Percentiles rank a stretch among this genome's conserved stretches.
phyloP scores from a whole-genome alignment of 2,888 invertebrate species.

The Lithodes maja region DNA sequence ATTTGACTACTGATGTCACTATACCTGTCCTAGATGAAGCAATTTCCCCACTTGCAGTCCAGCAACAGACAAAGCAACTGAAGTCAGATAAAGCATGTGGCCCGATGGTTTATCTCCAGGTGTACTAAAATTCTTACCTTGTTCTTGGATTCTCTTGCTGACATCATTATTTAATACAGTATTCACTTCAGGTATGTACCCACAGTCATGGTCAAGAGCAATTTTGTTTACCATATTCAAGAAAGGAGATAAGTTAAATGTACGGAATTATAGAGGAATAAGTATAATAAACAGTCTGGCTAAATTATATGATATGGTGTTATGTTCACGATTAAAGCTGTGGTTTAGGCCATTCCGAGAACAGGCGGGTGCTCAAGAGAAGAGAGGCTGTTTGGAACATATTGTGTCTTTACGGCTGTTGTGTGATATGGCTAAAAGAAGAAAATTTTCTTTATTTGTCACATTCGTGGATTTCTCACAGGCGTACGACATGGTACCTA shows the following conservation, averaged over 20 bases:
- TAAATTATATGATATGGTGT: too few species aligned
- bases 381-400: too few species aligned
- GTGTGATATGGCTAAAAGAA: too few species aligned
- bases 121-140: constrained; percentile 9
- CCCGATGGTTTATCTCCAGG: constrained; percentile 8
- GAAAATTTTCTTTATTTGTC: too few species aligned
- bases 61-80: not conserved
- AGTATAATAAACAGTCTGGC: too few species aligned
- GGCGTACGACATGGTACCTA: too few species aligned
- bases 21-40: constrained; percentile 17
- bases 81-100: constrained; percentile 26
- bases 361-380: too few species aligned
- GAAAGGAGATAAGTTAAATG: not conserved
- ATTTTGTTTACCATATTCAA: constrained; percentile 8
- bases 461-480: too few species aligned
- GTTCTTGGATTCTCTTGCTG: not conserved
- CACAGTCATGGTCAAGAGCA: not conserved
- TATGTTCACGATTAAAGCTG: too few species aligned
- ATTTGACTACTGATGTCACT: not conserved
- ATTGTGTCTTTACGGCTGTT: too few species aligned
- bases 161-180: constrained; percentile 16
- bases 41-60: not conserved
- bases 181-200: constrained; percentile 2
- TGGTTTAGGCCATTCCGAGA: too few species aligned
- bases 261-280: too few species aligned